These are phyloP conservation scores for Melinopterus prodromus DNA, from an alignment of 2,888 invertebrate species.

Conservation along the genomic window DNA sequence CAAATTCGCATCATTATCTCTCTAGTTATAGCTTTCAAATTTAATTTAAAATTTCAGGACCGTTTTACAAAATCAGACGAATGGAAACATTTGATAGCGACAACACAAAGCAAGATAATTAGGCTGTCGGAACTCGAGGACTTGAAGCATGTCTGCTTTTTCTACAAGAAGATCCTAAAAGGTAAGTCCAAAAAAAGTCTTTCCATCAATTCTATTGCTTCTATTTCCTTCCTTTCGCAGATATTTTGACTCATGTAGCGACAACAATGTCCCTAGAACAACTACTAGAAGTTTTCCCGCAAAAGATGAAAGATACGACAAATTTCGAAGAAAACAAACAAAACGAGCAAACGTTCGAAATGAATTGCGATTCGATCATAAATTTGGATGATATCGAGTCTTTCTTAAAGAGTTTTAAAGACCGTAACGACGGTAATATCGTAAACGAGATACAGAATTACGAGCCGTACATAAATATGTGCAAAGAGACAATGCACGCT, in stretches of 20 bases:
- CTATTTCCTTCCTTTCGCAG: constrained; percentile 48
- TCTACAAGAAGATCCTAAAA: constrained; percentile 57
- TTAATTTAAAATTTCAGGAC: constrained; percentile 50
- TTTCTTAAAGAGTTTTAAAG: constrained; percentile 6
- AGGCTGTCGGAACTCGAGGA: constrained; percentile 52
- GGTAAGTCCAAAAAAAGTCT: constrained; percentile 45
- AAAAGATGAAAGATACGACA: constrained; percentile 50
- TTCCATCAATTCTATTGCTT: neutral
- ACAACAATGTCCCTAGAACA: constrained; percentile 60
- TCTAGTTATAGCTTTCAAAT: too few species aligned
- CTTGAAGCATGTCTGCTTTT: constrained; percentile 54
- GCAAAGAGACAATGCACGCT: constrained; percentile 68
- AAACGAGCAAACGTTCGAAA: constrained; percentile 11
- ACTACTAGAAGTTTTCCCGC: constrained; percentile 59
- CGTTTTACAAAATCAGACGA: constrained; percentile 59
- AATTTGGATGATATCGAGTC: constrained; percentile 18
- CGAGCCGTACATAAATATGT: constrained; percentile 61
- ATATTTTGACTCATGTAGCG: constrained; percentile 60
- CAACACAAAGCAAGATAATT: constrained; percentile 58
- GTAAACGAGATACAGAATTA: constrained; percentile 59
- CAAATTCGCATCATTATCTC: too few species aligned
- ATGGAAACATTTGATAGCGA: constrained; percentile 59
- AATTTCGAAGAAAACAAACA: constrained; percentile 6
- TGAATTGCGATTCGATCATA: constrained; percentile 7
- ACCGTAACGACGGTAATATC: constrained; percentile 43